These are phyloP conservation scores for Apeira syringaria DNA, from an alignment of 2,888 invertebrate genomes.

Conservation along the genomic window DNA sequence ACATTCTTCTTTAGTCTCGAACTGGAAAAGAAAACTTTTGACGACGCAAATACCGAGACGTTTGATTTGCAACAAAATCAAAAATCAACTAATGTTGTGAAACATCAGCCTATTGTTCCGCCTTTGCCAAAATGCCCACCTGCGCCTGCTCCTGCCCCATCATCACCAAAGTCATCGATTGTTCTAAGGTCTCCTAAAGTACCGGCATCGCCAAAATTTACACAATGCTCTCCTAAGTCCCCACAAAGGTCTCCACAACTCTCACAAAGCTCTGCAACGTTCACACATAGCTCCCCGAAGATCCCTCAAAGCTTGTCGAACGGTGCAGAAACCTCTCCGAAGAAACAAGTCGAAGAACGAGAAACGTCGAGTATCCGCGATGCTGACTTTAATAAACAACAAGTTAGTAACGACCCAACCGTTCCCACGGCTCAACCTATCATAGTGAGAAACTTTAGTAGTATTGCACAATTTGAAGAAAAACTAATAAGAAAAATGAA, in stretches of 20 bases:
- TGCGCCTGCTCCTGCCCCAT: neutral
- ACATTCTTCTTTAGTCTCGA: conserved; percentile 19
- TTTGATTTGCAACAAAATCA: neutral
- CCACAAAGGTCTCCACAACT: too few relatives aligned
- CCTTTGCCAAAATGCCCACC: neutral
- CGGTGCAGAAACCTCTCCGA: neutral
- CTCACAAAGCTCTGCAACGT: too few relatives aligned
- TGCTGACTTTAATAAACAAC: neutral
- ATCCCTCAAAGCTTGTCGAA: neutral
- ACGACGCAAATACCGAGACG: neutral
- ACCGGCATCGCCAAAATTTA: neutral
- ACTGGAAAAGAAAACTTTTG: conserved; percentile 8
- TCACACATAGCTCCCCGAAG: neutral
- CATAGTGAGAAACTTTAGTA: conserved; percentile 19
- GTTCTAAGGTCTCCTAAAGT: neutral
- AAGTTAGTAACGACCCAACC: neutral
- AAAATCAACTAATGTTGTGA: neutral
- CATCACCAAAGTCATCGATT: neutral
- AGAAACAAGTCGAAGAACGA: neutral
- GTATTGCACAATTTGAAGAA: conserved; percentile 22
- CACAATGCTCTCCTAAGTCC: neutral
- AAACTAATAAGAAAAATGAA: conserved; percentile 7
- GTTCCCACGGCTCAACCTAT: conserved; percentile 3
- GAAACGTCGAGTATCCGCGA: neutral
- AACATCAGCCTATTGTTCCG: neutral